A percentile compares a stretch with the other conserved stretches of the same genome.
Evolutionary conservation across 2,888 invertebrate genomes (phyloP).

Genomic region (Caenorhabditis zanzibari): DNA sequence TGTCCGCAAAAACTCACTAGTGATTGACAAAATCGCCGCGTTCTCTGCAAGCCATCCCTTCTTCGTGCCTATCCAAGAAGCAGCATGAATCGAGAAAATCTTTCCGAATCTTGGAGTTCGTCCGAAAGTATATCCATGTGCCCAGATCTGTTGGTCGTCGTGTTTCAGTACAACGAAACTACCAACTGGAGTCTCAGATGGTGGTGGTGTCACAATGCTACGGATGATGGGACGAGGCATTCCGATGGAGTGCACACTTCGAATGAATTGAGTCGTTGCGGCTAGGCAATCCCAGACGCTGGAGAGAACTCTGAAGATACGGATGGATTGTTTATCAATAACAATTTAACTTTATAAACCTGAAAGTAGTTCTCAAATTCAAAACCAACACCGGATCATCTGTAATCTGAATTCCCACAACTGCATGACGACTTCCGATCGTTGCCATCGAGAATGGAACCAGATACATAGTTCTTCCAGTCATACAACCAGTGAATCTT

Average conservation of each 20-base stretch:
- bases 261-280: conserved; percentile 87
- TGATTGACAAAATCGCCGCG: conserved; percentile 89
- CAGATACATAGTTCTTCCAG: conserved; percentile 93
- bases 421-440: conserved; percentile 93
- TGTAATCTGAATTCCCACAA: conserved; percentile 95
- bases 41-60: conserved; percentile 99
- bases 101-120: conserved; percentile 93
- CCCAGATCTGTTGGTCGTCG: conserved; percentile 87
- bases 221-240: conserved; percentile 87
- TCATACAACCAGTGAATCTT: conserved; percentile 89
- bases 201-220: conserved; percentile 65
- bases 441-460: conserved; percentile 99
- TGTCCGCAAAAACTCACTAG: conserved; percentile 44
- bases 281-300: conserved; percentile 84
- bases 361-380: conserved; percentile 96
- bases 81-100: conserved; percentile 95
- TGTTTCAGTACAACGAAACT: conserved; percentile 50
- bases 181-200: conserved; percentile 21
- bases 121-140: conserved; percentile 88
- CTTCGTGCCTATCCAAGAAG: conserved; percentile 92
- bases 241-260: conserved; percentile 95
- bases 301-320: conserved; percentile 88
- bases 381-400: conserved; percentile 91
- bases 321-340: neutral
- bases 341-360: conserved; percentile 84